Percentiles rank a stretch among this genome's conserved stretches.
phyloP scores from a whole-genome alignment of 2,113 vertebrate species.

The Ibidorhyncha struthersii region DNA sequence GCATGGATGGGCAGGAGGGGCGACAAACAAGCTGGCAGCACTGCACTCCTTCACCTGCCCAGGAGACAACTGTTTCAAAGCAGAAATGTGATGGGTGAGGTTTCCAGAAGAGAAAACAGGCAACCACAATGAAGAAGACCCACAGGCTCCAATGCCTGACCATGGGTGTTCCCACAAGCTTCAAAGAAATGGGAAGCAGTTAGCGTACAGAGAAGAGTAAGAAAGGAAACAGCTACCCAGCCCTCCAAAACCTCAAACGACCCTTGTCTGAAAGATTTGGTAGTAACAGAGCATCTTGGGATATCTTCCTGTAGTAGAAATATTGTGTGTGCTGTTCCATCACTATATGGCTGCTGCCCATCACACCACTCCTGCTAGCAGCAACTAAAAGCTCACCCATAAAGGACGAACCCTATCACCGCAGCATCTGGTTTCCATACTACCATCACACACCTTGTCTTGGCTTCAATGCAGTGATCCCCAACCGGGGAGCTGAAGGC shows the following conservation, averaged over 20 bases:
- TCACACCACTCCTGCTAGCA: not conserved
- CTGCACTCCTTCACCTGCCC: not conserved
- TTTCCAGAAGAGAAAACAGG: not conserved
- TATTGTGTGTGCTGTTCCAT: not conserved
- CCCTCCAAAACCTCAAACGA: not conserved
- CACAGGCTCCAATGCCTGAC: fast-evolving
- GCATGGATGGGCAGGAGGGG: not conserved
- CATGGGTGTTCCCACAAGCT: not conserved
- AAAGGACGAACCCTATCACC: not conserved
- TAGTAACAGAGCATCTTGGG: not conserved
- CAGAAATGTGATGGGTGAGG: not conserved
- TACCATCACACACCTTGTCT: not conserved
- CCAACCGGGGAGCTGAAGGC: not conserved
- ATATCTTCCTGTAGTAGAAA: not conserved
- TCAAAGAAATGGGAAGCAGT: not conserved
- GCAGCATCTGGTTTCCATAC: not conserved
- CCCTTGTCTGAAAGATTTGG: not conserved
- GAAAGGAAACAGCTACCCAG: not conserved
- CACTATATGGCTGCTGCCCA: not conserved
- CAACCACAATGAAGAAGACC: not conserved
- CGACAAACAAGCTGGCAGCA: not conserved
- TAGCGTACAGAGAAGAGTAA: not conserved
- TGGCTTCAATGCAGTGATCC: not conserved
- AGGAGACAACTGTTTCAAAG: not conserved
- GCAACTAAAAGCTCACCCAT: not conserved